Percentiles rank a stretch among this genome's conserved stretches.
phyloP scores from a whole-genome alignment of 2,797 vertebrate genomes.

The Anniella stebbinsi region DNA sequence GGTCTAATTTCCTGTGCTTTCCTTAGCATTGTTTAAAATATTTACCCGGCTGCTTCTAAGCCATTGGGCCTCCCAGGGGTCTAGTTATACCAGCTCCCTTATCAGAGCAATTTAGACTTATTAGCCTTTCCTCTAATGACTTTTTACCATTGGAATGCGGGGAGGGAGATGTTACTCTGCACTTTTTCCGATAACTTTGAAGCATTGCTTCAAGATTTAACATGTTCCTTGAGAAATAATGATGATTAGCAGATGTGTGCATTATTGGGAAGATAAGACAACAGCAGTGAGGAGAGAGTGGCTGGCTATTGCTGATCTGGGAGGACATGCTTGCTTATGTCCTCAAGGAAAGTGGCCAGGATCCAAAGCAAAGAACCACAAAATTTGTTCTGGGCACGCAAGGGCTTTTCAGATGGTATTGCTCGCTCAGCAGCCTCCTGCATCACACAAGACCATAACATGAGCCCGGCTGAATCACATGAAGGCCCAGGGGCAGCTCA shows the following conservation, averaged over 20 bases:
- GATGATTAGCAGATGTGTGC: neutral
- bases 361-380: neutral
- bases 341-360: neutral
- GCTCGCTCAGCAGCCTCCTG: neutral
- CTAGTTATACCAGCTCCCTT: constrained; percentile 21
- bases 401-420: neutral
- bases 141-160: constrained; percentile 36
- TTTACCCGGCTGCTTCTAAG: neutral
- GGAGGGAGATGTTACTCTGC: constrained; percentile 20
- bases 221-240: constrained; percentile 11
- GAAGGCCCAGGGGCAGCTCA: too few relatives aligned
- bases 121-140: constrained; percentile 33
- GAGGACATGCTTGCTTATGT: neutral
- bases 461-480: neutral
- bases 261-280: constrained; percentile 1
- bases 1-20: constrained; percentile 33
- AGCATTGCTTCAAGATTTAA: neutral
- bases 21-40: constrained; percentile 28
- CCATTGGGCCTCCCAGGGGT: constrained; percentile 22
- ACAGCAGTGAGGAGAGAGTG: neutral
- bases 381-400: neutral
- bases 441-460: neutral
- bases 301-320: neutral
- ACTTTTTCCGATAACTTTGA: neutral
- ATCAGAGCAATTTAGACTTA: constrained; percentile 28